phyloP scores from a whole-genome alignment of 2,888 invertebrate species.

The Pandemis heparana region DNA sequence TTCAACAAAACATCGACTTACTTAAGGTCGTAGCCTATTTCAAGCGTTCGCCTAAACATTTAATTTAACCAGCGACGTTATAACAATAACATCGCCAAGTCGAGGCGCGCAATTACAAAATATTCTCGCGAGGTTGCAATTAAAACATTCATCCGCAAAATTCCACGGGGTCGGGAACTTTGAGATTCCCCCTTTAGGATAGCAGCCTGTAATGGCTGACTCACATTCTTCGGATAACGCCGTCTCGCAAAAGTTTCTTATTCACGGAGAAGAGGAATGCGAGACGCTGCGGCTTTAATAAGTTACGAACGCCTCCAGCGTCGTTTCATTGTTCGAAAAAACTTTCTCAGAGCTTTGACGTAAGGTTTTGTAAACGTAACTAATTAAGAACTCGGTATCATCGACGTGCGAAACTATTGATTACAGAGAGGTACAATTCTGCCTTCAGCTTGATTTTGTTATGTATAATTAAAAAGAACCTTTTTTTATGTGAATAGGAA shows the following conservation, averaged over 20 bases:
- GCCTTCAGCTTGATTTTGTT: not conserved
- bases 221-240: conserved; percentile 76
- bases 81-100: conserved; percentile 44
- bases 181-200: conserved; percentile 59
- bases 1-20: not conserved
- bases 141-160: conserved; percentile 83
- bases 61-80: conserved; percentile 36
- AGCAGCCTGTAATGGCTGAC: conserved; percentile 55
- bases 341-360: conserved; percentile 19
- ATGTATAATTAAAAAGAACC: too few species aligned
- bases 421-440: not conserved
- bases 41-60: conserved; percentile 29
- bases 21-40: conserved; percentile 1
- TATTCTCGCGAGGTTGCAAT: conserved; percentile 80
- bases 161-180: conserved; percentile 77
- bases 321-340: conserved; percentile 11
- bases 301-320: conserved; percentile 20
- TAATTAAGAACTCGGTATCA: not conserved
- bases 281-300: conserved; percentile 36
- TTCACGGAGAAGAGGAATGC: conserved; percentile 54
- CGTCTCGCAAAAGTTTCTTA: conserved; percentile 61
- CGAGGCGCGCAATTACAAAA: conserved; percentile 77
- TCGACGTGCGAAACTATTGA: not conserved
- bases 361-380: conserved; percentile 13
- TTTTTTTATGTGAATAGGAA: too few species aligned